Evolutionary conservation across 2,797 vertebrate genomes (phyloP).

Genomic region (Aselliscus stoliczkanus): DNA sequence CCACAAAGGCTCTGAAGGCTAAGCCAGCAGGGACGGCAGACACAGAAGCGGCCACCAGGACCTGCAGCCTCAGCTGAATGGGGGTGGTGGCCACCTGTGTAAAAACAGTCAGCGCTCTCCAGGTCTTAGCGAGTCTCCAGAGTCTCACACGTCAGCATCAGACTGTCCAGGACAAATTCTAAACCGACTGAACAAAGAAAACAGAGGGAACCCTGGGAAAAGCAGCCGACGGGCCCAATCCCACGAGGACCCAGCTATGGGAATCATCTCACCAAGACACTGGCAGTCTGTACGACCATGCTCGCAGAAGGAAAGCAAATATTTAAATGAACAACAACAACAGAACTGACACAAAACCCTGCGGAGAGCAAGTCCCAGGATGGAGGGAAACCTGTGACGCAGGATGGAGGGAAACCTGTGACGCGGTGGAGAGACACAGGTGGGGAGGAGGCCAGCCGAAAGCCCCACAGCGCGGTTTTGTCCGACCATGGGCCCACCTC

Average conservation of each 20-base stretch:
- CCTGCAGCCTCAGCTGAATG: background rate
- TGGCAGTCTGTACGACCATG: background rate
- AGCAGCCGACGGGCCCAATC: too few relatives aligned
- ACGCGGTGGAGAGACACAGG: background rate
- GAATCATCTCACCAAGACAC: background rate
- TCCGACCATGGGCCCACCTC: background rate
- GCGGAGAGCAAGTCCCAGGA: background rate
- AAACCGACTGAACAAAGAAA: background rate
- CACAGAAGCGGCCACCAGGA: too few relatives aligned
- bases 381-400: background rate
- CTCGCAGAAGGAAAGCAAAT: background rate
- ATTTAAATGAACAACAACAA: background rate
- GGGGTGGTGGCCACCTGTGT: too few relatives aligned
- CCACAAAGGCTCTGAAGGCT: background rate
- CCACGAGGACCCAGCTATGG: rapidly evolving
- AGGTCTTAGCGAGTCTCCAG: background rate
- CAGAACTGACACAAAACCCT: background rate
- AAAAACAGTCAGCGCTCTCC: too few relatives aligned
- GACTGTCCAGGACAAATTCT: background rate
- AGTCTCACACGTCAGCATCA: background rate
- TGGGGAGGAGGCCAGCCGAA: background rate
- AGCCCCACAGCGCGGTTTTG: too few relatives aligned
- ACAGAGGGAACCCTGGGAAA: background rate
- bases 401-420: background rate
- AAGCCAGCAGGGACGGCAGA: rapidly evolving